A percentile compares a stretch with the other conserved stretches of the same genome.
phyloP scores from a whole-genome alignment of 2,113 vertebrate genomes.

The Paralichthys olivaceus region DNA sequence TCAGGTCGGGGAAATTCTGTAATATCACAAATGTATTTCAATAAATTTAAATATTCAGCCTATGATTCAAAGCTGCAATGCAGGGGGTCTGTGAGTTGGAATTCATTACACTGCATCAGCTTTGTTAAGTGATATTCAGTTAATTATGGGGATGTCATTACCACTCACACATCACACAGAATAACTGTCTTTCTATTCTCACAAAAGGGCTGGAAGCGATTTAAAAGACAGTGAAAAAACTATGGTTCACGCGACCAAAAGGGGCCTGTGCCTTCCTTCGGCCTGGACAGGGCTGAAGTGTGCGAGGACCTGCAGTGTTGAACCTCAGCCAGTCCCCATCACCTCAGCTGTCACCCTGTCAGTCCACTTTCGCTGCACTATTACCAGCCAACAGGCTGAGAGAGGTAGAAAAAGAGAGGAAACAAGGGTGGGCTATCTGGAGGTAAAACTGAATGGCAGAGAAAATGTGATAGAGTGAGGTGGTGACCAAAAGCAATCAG shows the following conservation, averaged over 20 bases:
- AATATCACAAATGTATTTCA: conserved; percentile 23
- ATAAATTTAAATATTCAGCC: conserved; percentile 21
- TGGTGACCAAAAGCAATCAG: conserved; percentile 42
- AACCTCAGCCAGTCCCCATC: conserved; percentile 64
- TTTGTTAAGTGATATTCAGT: conserved; percentile 63
- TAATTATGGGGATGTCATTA: conserved; percentile 62
- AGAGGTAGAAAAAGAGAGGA: conserved; percentile 19
- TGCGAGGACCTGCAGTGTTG: conserved; percentile 54
- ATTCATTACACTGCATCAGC: conserved; percentile 51
- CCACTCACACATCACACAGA: conserved; percentile 42
- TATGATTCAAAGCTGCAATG: conserved; percentile 36
- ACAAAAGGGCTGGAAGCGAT: conserved; percentile 34
- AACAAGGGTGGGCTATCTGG: conserved; percentile 9
- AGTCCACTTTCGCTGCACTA: conserved; percentile 43
- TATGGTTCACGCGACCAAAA: conserved; percentile 16
- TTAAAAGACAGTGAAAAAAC: conserved; percentile 43
- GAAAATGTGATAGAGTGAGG: conserved; percentile 29
- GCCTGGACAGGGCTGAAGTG: conserved; percentile 17
- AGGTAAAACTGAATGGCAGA: conserved; percentile 34
- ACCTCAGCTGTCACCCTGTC: conserved; percentile 57
- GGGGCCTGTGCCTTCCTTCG: conserved; percentile 9
- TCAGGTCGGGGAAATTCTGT: not conserved
- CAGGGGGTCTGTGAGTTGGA: conserved; percentile 34
- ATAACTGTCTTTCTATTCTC: conserved; percentile 36
- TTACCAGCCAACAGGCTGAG: conserved; percentile 45